Evolutionary conservation across 2,888 invertebrate genomes (phyloP).

Genomic region (Ectemnius continuus): DNA sequence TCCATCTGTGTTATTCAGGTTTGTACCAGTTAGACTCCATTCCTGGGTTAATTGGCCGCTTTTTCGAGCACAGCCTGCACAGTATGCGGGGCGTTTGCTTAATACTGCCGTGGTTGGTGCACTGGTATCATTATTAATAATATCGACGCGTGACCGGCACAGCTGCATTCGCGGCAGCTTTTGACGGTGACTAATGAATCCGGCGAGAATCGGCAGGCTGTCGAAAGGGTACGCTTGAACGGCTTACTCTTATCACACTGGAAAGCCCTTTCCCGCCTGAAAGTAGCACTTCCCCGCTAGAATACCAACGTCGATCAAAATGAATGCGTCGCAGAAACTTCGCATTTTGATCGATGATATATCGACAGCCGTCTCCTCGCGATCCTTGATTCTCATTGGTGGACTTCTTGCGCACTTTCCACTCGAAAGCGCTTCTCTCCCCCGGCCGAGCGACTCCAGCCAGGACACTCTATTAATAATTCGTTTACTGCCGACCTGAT

Average conservation of each 20-base stretch:
- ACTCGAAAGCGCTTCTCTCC: too few relatives aligned
- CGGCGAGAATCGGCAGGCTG: constrained; percentile 28
- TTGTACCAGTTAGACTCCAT: too few relatives aligned
- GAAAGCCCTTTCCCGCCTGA: constrained; percentile 26
- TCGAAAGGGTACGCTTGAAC: constrained; percentile 21
- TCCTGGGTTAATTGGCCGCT: too few relatives aligned
- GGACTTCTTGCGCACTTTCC: too few relatives aligned
- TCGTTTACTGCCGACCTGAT: too few relatives aligned
- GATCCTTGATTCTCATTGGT: too few relatives aligned
- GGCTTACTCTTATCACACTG: constrained; percentile 33
- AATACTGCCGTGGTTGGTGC: neutral
- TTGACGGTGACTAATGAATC: constrained; percentile 67
- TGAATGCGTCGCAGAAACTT: neutral
- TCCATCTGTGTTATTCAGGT: too few relatives aligned
- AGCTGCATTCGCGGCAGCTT: constrained; percentile 58
- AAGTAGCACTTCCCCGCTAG: constrained; percentile 11
- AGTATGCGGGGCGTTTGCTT: neutral
- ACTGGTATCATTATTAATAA: constrained; percentile 63
- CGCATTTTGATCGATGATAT: too few relatives aligned
- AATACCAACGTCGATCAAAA: constrained; percentile 35
- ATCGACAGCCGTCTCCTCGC: too few relatives aligned
- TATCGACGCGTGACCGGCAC: constrained; percentile 59
- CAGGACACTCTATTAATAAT: too few relatives aligned
- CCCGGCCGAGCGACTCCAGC: too few relatives aligned
- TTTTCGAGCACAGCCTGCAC: too few relatives aligned